Evolutionary conservation across 2,888 invertebrate genomes (phyloP).

Genomic region (Adela reaumurella): DNA sequence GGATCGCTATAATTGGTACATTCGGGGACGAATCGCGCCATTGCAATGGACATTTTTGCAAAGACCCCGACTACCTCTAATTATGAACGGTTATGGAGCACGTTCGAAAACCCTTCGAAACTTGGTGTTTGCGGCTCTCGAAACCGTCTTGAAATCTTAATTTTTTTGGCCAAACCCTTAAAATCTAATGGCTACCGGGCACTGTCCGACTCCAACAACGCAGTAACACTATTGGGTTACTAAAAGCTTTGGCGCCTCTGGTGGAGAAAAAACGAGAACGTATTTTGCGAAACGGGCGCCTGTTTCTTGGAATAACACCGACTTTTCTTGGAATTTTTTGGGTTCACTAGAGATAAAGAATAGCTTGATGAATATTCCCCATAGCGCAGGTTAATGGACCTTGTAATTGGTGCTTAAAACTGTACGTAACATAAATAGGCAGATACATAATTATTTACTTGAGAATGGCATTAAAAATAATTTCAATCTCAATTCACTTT

Average conservation of each 20-base stretch:
- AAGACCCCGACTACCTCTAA: slow-evolving; percentile 31
- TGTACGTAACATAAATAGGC: too few relatives aligned
- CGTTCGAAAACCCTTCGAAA: too few relatives aligned
- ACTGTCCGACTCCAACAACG: background rate
- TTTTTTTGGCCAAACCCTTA: background rate
- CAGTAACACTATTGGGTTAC: slow-evolving; percentile 12
- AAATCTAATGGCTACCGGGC: background rate
- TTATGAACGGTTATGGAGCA: slow-evolving; percentile 41
- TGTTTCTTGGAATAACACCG: slow-evolving; percentile 30
- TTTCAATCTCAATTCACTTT: too few relatives aligned
- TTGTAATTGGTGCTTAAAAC: too few relatives aligned
- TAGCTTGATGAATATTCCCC: too few relatives aligned
- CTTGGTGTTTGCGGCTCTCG: background rate
- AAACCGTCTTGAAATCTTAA: background rate
- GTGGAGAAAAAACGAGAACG: background rate
- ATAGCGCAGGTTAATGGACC: too few relatives aligned
- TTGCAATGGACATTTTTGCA: slow-evolving; percentile 35
- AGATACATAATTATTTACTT: too few relatives aligned
- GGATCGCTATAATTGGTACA: slow-evolving; percentile 16
- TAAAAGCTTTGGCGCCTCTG: slow-evolving; percentile 50
- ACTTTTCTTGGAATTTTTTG: slow-evolving; percentile 27
- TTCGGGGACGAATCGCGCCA: slow-evolving; percentile 44
- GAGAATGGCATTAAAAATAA: too few relatives aligned
- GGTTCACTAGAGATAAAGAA: too few relatives aligned
- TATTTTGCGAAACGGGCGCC: slow-evolving; percentile 25